phyloP scores from a whole-genome alignment of 2,888 invertebrate species.

The Harpagoxenus sublaevis region DNA sequence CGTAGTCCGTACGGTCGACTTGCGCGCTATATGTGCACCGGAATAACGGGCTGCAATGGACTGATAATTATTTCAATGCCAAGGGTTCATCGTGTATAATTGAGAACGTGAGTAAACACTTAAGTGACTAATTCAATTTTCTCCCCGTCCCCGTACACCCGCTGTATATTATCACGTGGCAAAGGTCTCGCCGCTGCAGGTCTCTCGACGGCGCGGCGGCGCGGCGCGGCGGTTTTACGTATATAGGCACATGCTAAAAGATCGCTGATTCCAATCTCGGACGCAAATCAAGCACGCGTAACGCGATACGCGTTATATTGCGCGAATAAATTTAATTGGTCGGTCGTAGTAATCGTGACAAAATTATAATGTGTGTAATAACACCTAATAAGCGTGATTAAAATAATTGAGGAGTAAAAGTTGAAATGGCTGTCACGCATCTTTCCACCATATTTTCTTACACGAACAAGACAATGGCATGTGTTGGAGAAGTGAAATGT shows the following conservation, averaged over 20 bases:
- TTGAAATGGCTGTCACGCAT: neutral
- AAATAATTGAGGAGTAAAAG: conserved; percentile 27
- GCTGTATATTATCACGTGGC: conserved; percentile 69
- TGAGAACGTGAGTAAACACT: conserved; percentile 85
- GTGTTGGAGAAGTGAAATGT: neutral
- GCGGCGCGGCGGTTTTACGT: conserved; percentile 59
- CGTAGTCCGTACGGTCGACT: conserved; percentile 45
- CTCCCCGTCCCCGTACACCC: conserved; percentile 73
- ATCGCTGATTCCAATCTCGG: conserved; percentile 38
- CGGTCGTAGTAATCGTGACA: conserved; percentile 7
- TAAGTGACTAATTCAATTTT: conserved; percentile 84
- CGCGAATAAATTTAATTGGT: conserved; percentile 42
- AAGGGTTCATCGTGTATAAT: conserved; percentile 83
- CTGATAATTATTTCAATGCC: conserved; percentile 84
- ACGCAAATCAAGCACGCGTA: conserved; percentile 40
- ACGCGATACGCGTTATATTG: conserved; percentile 23
- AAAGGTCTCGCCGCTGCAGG: conserved; percentile 49
- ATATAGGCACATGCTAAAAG: conserved; percentile 15
- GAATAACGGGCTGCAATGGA: conserved; percentile 79
- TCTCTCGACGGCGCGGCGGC: conserved; percentile 54
- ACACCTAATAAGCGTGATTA: conserved; percentile 8
- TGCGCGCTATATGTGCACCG: conserved; percentile 51
- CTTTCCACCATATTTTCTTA: neutral
- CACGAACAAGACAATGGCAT: neutral
- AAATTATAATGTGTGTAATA: conserved; percentile 38